A percentile compares a stretch with the other conserved stretches of the same genome.
phyloP scores from a whole-genome alignment of 1,140 invertebrate genomes.

The Drosophila cardini region DNA sequence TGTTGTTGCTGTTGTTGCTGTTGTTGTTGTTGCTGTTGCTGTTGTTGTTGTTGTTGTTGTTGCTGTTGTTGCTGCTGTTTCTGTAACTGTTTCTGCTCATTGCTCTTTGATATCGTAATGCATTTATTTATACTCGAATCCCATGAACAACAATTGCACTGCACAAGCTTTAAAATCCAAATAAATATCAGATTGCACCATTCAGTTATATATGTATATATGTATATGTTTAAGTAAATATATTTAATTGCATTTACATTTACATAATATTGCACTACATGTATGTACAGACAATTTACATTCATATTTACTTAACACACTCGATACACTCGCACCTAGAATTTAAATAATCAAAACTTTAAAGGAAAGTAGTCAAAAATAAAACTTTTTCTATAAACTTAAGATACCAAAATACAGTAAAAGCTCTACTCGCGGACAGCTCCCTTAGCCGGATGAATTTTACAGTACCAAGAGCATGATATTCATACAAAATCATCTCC shows the following conservation, averaged over 20 bases:
- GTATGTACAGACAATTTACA: slow-evolving; percentile 13
- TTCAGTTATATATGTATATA: slow-evolving; percentile 29
- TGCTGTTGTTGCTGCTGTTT: not conserved
- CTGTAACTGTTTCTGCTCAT: slow-evolving; percentile 23
- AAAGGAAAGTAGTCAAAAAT: not conserved
- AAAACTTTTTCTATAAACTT: not conserved
- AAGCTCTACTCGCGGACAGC: too few relatives aligned
- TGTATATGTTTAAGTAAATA: slow-evolving; percentile 71
- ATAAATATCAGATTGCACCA: slow-evolving; percentile 66
- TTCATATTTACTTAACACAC: slow-evolving; percentile 11
- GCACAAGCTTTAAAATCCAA: slow-evolving; percentile 65
- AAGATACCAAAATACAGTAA: slow-evolving; percentile 4
- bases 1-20: too few relatives aligned
- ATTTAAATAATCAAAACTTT: not conserved
- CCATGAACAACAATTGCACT: slow-evolving; percentile 16
- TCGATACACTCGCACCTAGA: not conserved
- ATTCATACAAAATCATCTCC: too few relatives aligned
- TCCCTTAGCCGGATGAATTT: too few relatives aligned
- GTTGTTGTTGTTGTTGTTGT: slow-evolving; percentile 11
- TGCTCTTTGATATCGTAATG: slow-evolving; percentile 46
- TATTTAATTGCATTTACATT: slow-evolving; percentile 64
- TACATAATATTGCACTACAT: slow-evolving; percentile 19
- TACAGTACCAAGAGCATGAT: too few relatives aligned
- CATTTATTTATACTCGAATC: slow-evolving; percentile 59
- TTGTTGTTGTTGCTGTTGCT: slow-evolving; percentile 21